These are phyloP conservation scores for Idaea biselata DNA, from an alignment of 2,888 invertebrate species.

Conservation along the genomic window DNA sequence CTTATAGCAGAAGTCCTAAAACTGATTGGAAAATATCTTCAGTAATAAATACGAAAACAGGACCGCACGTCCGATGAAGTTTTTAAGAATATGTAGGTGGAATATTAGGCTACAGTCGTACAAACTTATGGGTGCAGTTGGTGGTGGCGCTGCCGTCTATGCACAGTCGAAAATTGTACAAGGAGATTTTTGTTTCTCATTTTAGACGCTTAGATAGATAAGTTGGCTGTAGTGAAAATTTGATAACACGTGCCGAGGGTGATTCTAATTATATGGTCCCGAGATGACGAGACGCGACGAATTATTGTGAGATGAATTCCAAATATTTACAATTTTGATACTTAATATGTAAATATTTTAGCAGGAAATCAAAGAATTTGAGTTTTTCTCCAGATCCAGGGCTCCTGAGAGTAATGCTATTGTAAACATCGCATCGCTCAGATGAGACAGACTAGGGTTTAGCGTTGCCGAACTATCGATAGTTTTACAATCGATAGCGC, in stretches of 20 bases:
- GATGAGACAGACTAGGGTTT: too few relatives aligned
- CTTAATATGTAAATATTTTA: too few relatives aligned
- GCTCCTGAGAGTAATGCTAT: too few relatives aligned
- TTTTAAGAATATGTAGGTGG: conserved; percentile 59
- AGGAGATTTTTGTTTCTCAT: not conserved
- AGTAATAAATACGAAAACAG: conserved; percentile 64
- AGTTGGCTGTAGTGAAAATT: conserved; percentile 53
- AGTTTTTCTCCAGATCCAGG: too few relatives aligned
- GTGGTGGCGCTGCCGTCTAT: not conserved
- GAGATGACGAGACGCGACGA: conserved; percentile 27
- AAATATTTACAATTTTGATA: conserved; percentile 41
- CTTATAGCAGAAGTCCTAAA: conserved; percentile 26
- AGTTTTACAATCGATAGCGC: too few relatives aligned
- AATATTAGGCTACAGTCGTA: conserved; percentile 46
- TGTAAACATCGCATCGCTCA: too few relatives aligned
- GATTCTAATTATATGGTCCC: conserved; percentile 19
- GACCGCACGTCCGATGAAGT: conserved; percentile 63
- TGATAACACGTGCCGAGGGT: conserved; percentile 47
- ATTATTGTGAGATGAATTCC: conserved; percentile 46
- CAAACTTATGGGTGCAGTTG: not conserved
- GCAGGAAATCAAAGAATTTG: too few relatives aligned
- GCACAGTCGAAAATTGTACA: not conserved
- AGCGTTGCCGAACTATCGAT: too few relatives aligned
- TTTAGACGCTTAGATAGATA: too few relatives aligned
- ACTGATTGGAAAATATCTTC: conserved; percentile 18